phyloP scores from a whole-genome alignment of 2,113 vertebrate species.

The Pelusios castaneus region DNA sequence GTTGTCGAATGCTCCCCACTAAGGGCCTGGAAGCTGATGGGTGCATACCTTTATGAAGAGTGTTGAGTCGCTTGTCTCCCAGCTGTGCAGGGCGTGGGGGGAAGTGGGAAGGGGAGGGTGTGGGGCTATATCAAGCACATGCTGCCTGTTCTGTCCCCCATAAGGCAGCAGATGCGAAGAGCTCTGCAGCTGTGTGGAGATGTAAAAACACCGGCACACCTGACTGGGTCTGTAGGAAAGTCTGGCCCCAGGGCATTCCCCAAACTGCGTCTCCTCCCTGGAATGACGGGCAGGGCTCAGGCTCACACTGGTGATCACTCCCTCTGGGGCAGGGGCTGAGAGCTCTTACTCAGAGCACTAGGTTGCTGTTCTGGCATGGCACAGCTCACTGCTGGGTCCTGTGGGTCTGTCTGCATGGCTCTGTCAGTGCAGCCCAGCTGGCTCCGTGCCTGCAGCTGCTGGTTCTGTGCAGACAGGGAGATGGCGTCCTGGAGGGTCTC shows the following conservation, averaged over 20 bases:
- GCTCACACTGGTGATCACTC: neutral
- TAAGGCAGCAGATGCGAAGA: neutral
- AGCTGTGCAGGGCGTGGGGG: neutral
- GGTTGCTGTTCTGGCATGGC: neutral
- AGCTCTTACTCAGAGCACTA: too few species aligned
- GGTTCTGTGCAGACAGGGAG: slow-evolving; percentile 79
- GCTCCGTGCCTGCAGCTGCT: slow-evolving; percentile 76
- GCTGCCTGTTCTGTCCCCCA: rapidly evolving
- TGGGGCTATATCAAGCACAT: neutral
- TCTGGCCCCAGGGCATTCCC: neutral
- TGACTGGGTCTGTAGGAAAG: neutral
- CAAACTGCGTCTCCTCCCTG: neutral
- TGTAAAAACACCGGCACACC: neutral
- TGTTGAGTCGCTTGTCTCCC: neutral
- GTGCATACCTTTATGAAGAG: neutral
- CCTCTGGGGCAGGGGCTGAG: neutral
- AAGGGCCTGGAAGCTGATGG: neutral
- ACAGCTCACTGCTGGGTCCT: rapidly evolving
- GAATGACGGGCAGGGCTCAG: neutral
- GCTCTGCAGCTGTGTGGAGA: neutral
- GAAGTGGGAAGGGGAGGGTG: too few species aligned
- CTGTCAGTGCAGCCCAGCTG: slow-evolving; percentile 11
- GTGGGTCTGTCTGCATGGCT: slow-evolving; percentile 6
- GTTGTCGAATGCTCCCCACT: too few species aligned
- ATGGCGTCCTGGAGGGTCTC: slow-evolving; percentile 78